Evolutionary conservation across 1,140 invertebrate species (phyloP).

Genomic region (Meloidogyne floridensis): DNA sequence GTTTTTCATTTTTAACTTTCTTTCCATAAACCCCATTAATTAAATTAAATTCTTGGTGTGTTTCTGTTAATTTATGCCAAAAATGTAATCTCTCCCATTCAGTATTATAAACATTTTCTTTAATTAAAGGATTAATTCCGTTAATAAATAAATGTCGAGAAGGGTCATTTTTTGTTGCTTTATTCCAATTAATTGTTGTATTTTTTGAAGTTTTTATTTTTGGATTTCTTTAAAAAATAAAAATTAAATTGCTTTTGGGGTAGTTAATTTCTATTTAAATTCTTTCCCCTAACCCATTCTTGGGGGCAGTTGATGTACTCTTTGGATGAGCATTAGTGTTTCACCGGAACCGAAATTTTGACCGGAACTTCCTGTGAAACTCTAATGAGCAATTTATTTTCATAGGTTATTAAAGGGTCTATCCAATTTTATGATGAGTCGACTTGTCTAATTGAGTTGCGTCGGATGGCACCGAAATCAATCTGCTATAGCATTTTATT

Average conservation of each 20-base stretch:
- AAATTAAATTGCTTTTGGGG: background rate
- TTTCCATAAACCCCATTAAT: slow-evolving; percentile 27
- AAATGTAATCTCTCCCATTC: slow-evolving; percentile 25
- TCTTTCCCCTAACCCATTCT: no score
- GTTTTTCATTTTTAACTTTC: background rate
- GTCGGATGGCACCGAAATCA: no score
- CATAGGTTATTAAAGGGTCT: no score
- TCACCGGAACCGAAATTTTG: no score
- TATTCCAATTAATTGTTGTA: slow-evolving; percentile 12
- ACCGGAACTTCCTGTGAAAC: no score
- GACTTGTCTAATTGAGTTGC: no score
- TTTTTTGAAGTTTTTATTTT: background rate
- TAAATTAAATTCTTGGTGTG: slow-evolving; percentile 23
- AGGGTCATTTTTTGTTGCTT: slow-evolving; percentile 23
- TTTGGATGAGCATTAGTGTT: no score
- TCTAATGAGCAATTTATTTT: no score
- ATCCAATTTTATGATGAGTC: no score
- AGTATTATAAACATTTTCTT: slow-evolving; percentile 4
- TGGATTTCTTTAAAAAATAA: background rate
- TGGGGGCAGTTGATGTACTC: no score
- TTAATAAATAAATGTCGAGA: slow-evolving; percentile 30
- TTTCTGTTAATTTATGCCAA: slow-evolving; percentile 32
- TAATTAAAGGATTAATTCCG: slow-evolving; percentile 20
- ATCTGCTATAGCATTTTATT: no score
- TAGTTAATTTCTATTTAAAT: no score